Base-by-base conservation (phyloP, 2,888 invertebrate species). In the Entomobrya multifasciata region DNA sequence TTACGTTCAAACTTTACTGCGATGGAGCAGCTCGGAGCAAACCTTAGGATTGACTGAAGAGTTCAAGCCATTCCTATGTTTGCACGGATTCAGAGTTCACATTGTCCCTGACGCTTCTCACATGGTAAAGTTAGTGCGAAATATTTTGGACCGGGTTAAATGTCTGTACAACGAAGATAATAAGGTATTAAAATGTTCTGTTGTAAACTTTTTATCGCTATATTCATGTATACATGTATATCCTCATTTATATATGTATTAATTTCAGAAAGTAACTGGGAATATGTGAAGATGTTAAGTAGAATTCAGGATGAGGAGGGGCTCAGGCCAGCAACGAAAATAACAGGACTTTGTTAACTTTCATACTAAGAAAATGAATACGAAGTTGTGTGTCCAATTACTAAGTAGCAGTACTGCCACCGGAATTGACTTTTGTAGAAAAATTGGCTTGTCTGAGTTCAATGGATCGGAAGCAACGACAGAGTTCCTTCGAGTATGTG, bases 341-440 rank as follows among this genome's bases (percentile, higher is more conserved):
- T 82, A 0, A 82, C 70, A 49, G 3, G 15, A 0, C 41, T 27
- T 13, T 17, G 30, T 82, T 0, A 15, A 60, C 0, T 82, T 60
- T 20, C 41, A 82, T 1, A 13, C 57, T 10, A 67, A 82, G 10
- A 82, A 82, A 22, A 82, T 82, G 82, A 82, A 74, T n/a, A 47
- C 60, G 0, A 60, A 60, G 6, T 22, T 74, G 0, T 70, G 57
- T 10, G 57, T 70, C 8, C 82, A 82, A 15, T 5, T 62, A 0
- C 5, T 83, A 0, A 83, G 83, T 27, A 3, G 13, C 1, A 44
- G 72, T 0, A 47, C 60, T 0, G 83, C 83, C 1, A 15, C n/a
- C 20, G 76, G 30, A 0, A 76, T 83, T 11, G 49, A 76, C n/a
- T 83, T 83, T 27, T 74, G 47, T 15, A n/a, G 57, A 30, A 5